Conservation (phyloP, 2,888 invertebrate genomes). For the Serrognathus titanus region DNA sequence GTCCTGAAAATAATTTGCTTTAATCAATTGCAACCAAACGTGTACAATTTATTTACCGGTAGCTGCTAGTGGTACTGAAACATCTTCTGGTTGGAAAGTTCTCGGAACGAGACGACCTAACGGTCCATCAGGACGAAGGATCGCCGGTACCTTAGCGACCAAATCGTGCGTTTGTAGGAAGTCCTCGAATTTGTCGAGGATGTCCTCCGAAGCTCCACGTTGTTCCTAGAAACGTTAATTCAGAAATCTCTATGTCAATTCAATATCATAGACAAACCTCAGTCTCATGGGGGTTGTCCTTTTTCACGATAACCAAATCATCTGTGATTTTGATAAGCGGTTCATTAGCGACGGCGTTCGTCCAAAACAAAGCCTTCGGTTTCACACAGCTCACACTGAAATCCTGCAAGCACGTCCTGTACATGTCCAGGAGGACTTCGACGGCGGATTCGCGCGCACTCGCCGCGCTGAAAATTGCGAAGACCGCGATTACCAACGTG, state of each 20-base stretch:
- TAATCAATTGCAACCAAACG: not conserved
- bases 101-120: constrained; percentile 62
- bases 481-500: constrained; percentile 28
- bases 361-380: constrained; percentile 74
- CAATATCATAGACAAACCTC: constrained; percentile 23
- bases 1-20: constrained; percentile 55
- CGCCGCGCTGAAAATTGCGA: constrained; percentile 16
- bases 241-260: not conserved
- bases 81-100: constrained; percentile 63
- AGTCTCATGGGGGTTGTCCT: constrained; percentile 47
- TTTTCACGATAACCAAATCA: constrained; percentile 70
- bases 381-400: constrained; percentile 71
- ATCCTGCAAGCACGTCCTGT: constrained; percentile 64
- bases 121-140: constrained; percentile 54
- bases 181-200: constrained; percentile 70
- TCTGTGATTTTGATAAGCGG: constrained; percentile 73
- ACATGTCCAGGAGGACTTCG: constrained; percentile 63
- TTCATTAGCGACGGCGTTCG: constrained; percentile 63
- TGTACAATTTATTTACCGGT: constrained; percentile 38
- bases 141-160: constrained; percentile 70
- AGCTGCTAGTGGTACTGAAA: constrained; percentile 67
- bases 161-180: constrained; percentile 76
- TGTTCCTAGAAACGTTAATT: constrained; percentile 42
- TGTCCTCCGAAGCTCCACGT: constrained; percentile 55
- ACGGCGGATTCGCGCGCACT: constrained; percentile 53